These are phyloP conservation scores for Charadrius vociferus DNA, from an alignment of 2,113 vertebrate species.

Conservation along the genomic window DNA sequence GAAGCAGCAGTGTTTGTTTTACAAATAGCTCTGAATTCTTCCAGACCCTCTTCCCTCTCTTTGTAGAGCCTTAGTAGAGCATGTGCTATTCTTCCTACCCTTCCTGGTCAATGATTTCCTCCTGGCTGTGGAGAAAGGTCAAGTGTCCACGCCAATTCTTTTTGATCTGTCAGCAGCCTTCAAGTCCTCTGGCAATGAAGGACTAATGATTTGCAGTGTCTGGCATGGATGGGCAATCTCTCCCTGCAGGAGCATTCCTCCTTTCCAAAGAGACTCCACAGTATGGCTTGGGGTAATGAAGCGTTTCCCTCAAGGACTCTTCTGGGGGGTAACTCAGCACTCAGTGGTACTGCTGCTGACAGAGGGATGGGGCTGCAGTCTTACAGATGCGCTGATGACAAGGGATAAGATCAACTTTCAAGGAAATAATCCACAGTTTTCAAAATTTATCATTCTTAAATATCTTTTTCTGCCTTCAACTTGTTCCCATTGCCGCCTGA, in stretches of 20 bases:
- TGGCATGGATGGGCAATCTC: conserved; percentile 29
- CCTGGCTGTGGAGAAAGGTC: conserved; percentile 42
- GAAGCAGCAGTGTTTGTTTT: background rate
- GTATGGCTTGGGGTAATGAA: background rate
- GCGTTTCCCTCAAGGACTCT: background rate
- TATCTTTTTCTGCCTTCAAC: background rate
- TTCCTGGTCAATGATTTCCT: conserved; percentile 47
- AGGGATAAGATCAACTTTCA: background rate
- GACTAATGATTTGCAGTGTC: background rate
- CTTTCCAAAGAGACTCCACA: background rate
- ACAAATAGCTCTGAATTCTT: background rate
- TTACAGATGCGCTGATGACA: background rate
- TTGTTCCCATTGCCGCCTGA: background rate
- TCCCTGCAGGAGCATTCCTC: conserved; percentile 21
- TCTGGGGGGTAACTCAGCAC: background rate
- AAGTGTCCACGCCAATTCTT: conserved; percentile 5
- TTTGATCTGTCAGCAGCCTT: conserved; percentile 29
- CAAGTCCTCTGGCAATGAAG: background rate
- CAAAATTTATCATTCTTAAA: background rate
- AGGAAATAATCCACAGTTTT: background rate
- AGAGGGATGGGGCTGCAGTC: background rate
- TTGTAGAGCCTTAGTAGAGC: background rate
- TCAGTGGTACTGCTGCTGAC: background rate
- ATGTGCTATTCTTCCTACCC: background rate
- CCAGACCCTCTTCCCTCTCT: background rate